Base-by-base conservation (phyloP, 2,888 invertebrate species). In the Drosophila nr. fundita region DNA sequence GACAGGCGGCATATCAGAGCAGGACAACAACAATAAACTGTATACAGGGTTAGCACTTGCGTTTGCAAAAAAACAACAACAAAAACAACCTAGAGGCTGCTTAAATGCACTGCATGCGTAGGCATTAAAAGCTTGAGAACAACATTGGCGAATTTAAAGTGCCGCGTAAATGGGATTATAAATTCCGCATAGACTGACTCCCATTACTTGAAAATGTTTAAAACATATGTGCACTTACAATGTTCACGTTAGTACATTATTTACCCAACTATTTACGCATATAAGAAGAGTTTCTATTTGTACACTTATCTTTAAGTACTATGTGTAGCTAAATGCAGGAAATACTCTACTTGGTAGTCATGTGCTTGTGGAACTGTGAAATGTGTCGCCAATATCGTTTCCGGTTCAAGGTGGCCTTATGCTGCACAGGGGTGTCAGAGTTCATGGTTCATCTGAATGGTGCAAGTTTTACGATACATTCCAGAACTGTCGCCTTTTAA, bases 11-110 rank as follows among this genome's bases (percentile, higher is more conserved):
- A 59, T 50, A 59, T 60, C 42, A 18, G 53, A 24, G 30, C 27
- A 53, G 60, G 64, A 24, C 74, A 60, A 73, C 59, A 73, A 50
- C 62, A 68, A 68, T 74, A 74, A 74, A 48, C 50, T 68, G 54
- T 34, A n/a, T 45, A 62, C 48, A 54, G 58, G n/a, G 24, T 11
- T 15, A 32, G 59, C 30, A 61, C 38, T 52, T 72, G 49, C 30
- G 45, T 68, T 30, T 27, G 13, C n/a, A 11, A 13, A 57, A 40
- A 15, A 55, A 13, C 6, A 40, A 40, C 15, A 30, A 11, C 27
- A 7, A 65, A 45, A 18, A 36, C 10, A 29, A 21, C 48, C 24
- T 15, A 32, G 7, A 45, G 21, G 54, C 24, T 32, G 13, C 27
- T 13, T 29, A 36, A 45, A 61, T 72, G 66, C 72, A 71, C 42